Percentiles rank a stretch among this genome's conserved stretches.
phyloP scores from a whole-genome alignment of 2,113 vertebrate genomes.

The Gorsachius goisagi region DNA sequence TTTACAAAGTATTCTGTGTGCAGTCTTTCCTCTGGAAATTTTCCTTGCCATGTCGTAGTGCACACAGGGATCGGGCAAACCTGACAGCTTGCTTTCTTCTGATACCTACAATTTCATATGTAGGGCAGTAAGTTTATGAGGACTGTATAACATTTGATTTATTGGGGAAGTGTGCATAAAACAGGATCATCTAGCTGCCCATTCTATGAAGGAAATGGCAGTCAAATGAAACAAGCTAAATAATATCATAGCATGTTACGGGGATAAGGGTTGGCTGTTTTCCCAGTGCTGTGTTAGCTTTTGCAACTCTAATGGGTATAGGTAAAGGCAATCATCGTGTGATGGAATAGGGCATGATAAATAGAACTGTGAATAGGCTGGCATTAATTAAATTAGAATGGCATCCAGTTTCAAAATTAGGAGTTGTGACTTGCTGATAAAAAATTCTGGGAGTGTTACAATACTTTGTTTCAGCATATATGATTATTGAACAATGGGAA shows the following conservation, averaged over 20 bases:
- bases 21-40: neutral
- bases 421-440: neutral
- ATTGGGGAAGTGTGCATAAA: neutral
- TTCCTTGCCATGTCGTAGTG: neutral
- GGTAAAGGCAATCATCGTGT: neutral
- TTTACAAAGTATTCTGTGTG: neutral
- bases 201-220: neutral
- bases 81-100: neutral
- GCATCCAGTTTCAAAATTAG: neutral
- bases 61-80: neutral
- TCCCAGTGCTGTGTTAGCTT: neutral
- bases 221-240: conserved; percentile 12
- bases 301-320: neutral
- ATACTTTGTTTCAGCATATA: neutral
- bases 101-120: neutral
- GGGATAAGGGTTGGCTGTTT: neutral
- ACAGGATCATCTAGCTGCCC: neutral
- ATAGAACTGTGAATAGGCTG: neutral
- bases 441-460: neutral
- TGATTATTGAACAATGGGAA: neutral
- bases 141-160: neutral
- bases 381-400: neutral
- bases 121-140: neutral
- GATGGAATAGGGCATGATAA: neutral
- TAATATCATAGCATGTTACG: neutral